Percentiles rank a stretch among this genome's conserved stretches.
Evolutionary conservation across 2,888 invertebrate species (phyloP).

Genomic region (Acanthoscelides obtectus): DNA sequence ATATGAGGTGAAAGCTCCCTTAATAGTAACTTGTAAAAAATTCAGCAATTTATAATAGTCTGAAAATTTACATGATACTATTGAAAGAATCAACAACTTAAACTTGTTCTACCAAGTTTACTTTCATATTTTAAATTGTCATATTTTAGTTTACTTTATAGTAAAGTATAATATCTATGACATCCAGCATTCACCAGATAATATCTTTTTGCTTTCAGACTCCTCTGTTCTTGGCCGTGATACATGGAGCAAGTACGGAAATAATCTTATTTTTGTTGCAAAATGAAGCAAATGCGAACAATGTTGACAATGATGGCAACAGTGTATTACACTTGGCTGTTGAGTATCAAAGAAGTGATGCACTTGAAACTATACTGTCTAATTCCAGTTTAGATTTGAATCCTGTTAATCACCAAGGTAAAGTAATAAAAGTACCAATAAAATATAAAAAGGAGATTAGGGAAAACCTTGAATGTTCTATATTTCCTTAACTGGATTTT

Average conservation of each 20-base stretch:
- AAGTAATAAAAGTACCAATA: slow-evolving; percentile 1
- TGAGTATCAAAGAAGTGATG: slow-evolving; percentile 33
- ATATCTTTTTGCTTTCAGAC: slow-evolving; percentile 43
- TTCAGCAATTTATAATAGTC: too few relatives aligned
- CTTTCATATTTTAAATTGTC: too few relatives aligned
- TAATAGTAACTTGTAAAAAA: too few relatives aligned
- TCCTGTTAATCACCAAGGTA: slow-evolving; percentile 36
- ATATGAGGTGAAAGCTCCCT: too few relatives aligned
- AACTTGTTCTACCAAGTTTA: too few relatives aligned
- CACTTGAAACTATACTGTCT: slow-evolving; percentile 30
- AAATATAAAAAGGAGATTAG: too few relatives aligned
- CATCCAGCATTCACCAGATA: not conserved
- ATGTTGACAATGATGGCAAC: slow-evolving; percentile 44
- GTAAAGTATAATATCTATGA: not conserved
- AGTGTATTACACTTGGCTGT: slow-evolving; percentile 49
- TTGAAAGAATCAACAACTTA: too few relatives aligned
- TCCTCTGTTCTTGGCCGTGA: slow-evolving; percentile 48
- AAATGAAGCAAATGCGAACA: slow-evolving; percentile 45
- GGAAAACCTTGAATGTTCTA: too few relatives aligned
- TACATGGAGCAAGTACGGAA: slow-evolving; percentile 30
- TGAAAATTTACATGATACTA: too few relatives aligned
- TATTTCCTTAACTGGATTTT: too few relatives aligned
- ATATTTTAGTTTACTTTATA: too few relatives aligned
- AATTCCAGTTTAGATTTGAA: slow-evolving; percentile 31
- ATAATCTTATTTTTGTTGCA: slow-evolving; percentile 42